These are phyloP conservation scores for Albula goreensis DNA, from an alignment of 2,113 vertebrate species.

Conservation along the genomic window DNA sequence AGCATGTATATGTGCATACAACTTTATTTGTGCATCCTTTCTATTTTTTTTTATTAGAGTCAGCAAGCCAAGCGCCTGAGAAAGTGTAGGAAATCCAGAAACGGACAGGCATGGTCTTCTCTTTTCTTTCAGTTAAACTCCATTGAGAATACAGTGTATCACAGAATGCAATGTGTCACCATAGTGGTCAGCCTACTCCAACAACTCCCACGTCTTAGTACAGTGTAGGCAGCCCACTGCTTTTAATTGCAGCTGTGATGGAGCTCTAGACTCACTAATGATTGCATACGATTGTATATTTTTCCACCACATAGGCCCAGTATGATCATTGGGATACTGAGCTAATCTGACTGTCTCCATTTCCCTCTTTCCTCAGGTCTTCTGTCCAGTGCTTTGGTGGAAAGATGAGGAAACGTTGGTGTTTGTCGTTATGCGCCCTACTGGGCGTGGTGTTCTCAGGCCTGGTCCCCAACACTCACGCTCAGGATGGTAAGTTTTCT, in stretches of 20 bases:
- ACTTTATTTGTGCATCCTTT: neutral
- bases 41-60: neutral
- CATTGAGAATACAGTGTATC: neutral
- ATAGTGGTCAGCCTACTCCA: neutral
- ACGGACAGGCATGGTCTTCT: neutral
- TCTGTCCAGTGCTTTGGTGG: constrained; percentile 56
- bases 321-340: too few species aligned
- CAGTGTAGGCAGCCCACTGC: neutral
- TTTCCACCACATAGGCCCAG: too few species aligned
- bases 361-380: constrained; percentile 48
- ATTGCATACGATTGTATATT: neutral
- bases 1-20: neutral
- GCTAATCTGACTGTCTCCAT: neutral
- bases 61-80: neutral
- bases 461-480: constrained; percentile 56
- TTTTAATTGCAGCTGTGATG: too few species aligned
- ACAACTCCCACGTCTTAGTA: neutral
- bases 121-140: neutral
- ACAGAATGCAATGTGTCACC: neutral
- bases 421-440: constrained; percentile 62
- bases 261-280: neutral
- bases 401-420: constrained; percentile 76
- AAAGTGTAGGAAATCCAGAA: neutral
- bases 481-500: constrained; percentile 72
- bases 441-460: constrained; percentile 73